A percentile compares a stretch with the other conserved stretches of the same genome.
phyloP scores from a whole-genome alignment of 2,888 invertebrate genomes.

The Ctena decussata region DNA sequence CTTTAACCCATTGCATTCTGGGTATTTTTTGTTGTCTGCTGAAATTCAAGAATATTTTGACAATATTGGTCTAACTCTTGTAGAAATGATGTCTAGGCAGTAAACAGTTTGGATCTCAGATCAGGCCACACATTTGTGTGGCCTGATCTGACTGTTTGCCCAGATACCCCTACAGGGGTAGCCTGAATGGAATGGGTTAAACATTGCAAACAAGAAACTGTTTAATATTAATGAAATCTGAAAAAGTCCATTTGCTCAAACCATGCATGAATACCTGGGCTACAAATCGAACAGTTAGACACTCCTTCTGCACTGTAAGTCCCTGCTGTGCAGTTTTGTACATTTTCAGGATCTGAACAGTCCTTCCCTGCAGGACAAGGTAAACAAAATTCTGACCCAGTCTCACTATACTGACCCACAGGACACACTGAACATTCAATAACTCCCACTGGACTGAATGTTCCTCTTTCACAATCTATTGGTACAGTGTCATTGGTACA shows the following conservation, averaged over 20 bases:
- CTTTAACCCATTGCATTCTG: too few relatives aligned
- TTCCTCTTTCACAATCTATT: slow-evolving; percentile 62
- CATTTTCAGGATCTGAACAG: slow-evolving; percentile 64
- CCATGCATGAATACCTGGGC: slow-evolving; percentile 61
- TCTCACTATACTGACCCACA: slow-evolving; percentile 65
- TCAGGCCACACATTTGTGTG: too few relatives aligned
- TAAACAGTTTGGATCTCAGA: too few relatives aligned
- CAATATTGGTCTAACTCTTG: too few relatives aligned
- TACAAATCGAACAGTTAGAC: slow-evolving; percentile 61
- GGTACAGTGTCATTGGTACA: slow-evolving; percentile 62
- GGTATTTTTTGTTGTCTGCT: too few relatives aligned
- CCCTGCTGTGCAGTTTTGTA: slow-evolving; percentile 54
- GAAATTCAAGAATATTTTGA: too few relatives aligned
- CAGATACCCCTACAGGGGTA: too few relatives aligned
- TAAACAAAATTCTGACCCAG: slow-evolving; percentile 71
- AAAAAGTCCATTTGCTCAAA: background rate
- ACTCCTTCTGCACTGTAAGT: slow-evolving; percentile 53
- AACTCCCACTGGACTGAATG: slow-evolving; percentile 67
- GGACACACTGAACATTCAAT: slow-evolving; percentile 56
- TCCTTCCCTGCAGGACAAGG: slow-evolving; percentile 77
- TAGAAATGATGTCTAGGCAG: too few relatives aligned
- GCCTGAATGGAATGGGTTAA: background rate
- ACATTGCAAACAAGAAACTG: background rate
- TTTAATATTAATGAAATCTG: background rate
- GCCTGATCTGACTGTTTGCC: too few relatives aligned